Percentiles rank a stretch among this genome's conserved stretches.
phyloP scores from a whole-genome alignment of 2,113 vertebrate species.

The Cheirogaleus medius region DNA sequence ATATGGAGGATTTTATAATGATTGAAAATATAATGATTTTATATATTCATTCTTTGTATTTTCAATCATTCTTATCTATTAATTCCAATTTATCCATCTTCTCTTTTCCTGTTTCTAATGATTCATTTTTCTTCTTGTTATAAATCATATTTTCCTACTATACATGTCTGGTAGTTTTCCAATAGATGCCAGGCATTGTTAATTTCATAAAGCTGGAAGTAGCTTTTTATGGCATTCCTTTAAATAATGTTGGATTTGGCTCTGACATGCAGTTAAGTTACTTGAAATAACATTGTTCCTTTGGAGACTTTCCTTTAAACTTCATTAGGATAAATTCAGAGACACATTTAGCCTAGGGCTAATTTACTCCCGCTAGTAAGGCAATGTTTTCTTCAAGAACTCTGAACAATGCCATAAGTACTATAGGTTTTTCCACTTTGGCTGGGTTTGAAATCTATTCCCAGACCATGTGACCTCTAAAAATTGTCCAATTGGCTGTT shows the following conservation, averaged over 20 bases:
- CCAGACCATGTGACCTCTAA: neutral
- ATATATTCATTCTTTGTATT: too few relatives aligned
- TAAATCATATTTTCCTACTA: neutral
- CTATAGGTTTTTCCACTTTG: neutral
- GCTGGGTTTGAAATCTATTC: neutral
- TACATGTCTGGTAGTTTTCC: neutral
- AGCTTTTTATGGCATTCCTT: neutral
- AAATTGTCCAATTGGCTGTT: neutral
- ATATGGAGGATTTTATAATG: neutral
- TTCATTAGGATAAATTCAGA: neutral
- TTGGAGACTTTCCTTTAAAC: neutral
- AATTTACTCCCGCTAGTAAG: neutral
- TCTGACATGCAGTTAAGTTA: neutral
- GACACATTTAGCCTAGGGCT: neutral
- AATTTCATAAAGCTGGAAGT: neutral
- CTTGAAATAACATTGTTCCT: neutral
- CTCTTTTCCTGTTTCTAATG: neutral
- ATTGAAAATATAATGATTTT: too few relatives aligned
- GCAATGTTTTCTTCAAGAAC: neutral
- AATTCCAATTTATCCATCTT: neutral
- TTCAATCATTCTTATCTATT: neutral
- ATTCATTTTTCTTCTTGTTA: neutral
- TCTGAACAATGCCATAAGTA: neutral
- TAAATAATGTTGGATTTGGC: neutral
- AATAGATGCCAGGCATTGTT: neutral